Percentiles rank a stretch among this genome's conserved stretches.
Conservation (phyloP, 1,140 invertebrate species). For the Leptopilina boulardi region DNA sequence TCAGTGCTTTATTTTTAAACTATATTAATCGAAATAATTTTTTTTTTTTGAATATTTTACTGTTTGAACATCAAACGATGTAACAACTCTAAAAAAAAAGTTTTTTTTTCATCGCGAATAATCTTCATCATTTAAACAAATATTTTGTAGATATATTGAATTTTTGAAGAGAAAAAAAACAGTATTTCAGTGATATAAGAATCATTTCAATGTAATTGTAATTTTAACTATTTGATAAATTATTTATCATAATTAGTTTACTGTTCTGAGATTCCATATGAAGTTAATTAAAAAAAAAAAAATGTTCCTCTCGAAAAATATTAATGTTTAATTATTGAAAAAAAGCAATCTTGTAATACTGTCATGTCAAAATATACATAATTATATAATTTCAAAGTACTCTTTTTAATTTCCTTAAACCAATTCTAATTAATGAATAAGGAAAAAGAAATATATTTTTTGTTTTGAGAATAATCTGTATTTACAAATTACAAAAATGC, state of each 20-base stretch:
- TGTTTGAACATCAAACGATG: background rate
- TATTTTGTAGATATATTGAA: background rate
- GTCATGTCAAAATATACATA: background rate
- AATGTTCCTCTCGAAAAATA: background rate
- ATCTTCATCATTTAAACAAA: background rate
- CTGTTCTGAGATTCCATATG: background rate
- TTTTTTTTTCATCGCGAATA: background rate
- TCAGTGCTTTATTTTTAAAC: background rate
- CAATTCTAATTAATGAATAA: too few relatives aligned
- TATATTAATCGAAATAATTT: background rate
- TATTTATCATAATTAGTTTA: background rate
- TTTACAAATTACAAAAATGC: too few relatives aligned
- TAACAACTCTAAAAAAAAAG: background rate
- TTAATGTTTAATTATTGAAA: background rate
- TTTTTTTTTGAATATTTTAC: background rate
- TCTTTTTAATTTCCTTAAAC: too few relatives aligned
- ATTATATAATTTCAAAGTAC: background rate
- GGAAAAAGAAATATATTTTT: too few relatives aligned
- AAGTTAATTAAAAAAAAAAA: background rate
- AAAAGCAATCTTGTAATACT: background rate
- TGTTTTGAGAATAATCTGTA: too few relatives aligned
- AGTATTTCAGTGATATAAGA: background rate
- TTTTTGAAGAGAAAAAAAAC: background rate
- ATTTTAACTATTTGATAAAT: conserved; percentile 2
- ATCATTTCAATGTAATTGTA: background rate